Percentiles rank a stretch among this genome's conserved stretches.
These are phyloP conservation scores for Calliphora vicina DNA, from an alignment of 1,140 invertebrate genomes.

Conservation along the genomic window DNA sequence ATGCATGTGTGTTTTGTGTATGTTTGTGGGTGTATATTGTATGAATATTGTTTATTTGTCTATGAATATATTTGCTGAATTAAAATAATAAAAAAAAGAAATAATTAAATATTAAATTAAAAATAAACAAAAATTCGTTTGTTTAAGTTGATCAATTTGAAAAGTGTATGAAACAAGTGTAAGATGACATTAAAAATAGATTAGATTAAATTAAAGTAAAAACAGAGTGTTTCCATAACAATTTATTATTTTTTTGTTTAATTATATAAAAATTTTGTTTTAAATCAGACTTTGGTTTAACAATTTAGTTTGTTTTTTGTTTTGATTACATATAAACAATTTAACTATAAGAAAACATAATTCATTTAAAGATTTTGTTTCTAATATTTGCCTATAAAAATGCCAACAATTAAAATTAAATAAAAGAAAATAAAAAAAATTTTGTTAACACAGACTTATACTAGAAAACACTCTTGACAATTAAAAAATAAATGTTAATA, in stretches of 20 bases:
- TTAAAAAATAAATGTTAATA: not conserved
- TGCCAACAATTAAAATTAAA: slow-evolving; percentile 22
- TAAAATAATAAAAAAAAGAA: not conserved
- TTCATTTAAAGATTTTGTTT: slow-evolving; percentile 14
- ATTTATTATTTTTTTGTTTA: slow-evolving; percentile 18
- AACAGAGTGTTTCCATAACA: slow-evolving; percentile 29
- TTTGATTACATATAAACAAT: slow-evolving; percentile 26
- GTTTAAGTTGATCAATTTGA: not conserved
- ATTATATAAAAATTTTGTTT: slow-evolving; percentile 31
- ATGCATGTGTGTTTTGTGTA: no score
- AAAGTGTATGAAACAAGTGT: slow-evolving; percentile 21
- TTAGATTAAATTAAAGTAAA: slow-evolving; percentile 18
- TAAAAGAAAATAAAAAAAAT: not conserved
- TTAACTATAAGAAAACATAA: slow-evolving; percentile 6
- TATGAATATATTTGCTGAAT: slow-evolving; percentile 18
- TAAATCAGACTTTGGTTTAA: slow-evolving; percentile 35
- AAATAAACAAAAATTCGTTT: not conserved
- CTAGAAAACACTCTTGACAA: slow-evolving; percentile 21
- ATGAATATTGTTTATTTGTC: not conserved
- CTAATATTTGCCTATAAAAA: slow-evolving; percentile 19
- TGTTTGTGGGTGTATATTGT: slow-evolving; percentile 27
- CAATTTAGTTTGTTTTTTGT: slow-evolving; percentile 24
- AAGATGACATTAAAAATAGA: no score
- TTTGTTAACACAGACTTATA: slow-evolving; percentile 3
- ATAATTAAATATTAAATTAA: not conserved